Conservation (phyloP, 2,797 vertebrate species). For the Onychomys arenicola region DNA sequence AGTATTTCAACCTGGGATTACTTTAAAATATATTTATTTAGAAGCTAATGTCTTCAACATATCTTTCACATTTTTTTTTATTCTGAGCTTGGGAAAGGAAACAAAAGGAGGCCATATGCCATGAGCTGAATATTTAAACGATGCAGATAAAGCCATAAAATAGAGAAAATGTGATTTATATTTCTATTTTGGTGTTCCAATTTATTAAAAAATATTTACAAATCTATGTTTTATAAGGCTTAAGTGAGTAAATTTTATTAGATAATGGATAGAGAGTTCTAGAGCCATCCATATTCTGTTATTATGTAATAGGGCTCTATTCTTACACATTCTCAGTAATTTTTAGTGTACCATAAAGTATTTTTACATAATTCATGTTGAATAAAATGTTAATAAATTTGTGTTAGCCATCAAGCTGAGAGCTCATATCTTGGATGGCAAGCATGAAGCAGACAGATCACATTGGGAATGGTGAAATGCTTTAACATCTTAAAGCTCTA, state of each 20-base stretch:
- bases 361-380: conserved; percentile 18
- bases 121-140: conserved; percentile 31
- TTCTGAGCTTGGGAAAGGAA: neutral
- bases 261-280: neutral
- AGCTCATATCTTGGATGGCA: neutral
- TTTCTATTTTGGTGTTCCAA: neutral
- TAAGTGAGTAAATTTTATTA: conserved; percentile 34
- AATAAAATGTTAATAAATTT: neutral
- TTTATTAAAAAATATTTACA: conserved; percentile 5
- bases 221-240: conserved; percentile 11
- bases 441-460: neutral
- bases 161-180: conserved; percentile 33
- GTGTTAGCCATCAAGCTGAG: neutral
- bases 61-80: neutral
- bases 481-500: neutral
- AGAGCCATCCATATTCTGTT: neutral
- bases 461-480: neutral
- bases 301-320: conserved; percentile 11
- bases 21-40: neutral
- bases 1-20: neutral
- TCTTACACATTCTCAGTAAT: conserved; percentile 15
- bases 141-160: neutral
- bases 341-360: conserved; percentile 11
- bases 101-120: neutral
- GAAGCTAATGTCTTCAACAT: neutral